Conservation (phyloP, 2,113 vertebrate species). For the Hemibagrus wyckioides region DNA sequence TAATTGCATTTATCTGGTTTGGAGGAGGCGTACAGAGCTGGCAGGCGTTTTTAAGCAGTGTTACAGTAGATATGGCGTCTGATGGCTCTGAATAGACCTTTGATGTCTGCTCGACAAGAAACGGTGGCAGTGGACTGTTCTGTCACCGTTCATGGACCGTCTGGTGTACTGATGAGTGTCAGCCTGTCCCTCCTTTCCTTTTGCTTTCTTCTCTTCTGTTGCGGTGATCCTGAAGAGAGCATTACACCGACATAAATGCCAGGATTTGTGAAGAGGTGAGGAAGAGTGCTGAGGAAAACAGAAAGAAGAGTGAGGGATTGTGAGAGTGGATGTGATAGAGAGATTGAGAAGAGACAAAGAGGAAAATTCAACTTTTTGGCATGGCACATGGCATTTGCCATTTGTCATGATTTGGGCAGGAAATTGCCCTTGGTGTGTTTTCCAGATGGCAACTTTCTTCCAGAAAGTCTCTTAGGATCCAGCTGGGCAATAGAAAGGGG, state of each 20-base stretch:
- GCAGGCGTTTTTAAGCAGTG: background rate
- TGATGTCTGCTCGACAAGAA: conserved; percentile 32
- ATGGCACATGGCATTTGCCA: conserved; percentile 36
- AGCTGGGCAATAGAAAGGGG: conserved; percentile 30
- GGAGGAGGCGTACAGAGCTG: background rate
- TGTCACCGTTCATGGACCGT: background rate
- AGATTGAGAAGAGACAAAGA: background rate
- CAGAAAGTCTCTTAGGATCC: conserved; percentile 39
- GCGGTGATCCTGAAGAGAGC: conserved; percentile 43
- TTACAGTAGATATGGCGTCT: background rate
- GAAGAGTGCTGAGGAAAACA: background rate
- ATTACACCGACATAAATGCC: conserved; percentile 38
- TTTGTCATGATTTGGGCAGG: conserved; percentile 54
- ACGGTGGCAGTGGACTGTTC: background rate
- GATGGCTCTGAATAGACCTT: background rate
- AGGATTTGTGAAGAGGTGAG: conserved; percentile 3
- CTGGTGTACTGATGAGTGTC: conserved; percentile 21
- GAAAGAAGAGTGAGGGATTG: conserved; percentile 8
- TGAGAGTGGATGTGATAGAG: conserved; percentile 7
- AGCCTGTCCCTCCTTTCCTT: background rate
- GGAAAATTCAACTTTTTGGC: conserved; percentile 44
- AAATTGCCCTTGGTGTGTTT: conserved; percentile 47
- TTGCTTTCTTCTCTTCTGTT: conserved; percentile 3
- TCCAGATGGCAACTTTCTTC: conserved; percentile 50
- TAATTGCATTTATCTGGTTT: background rate